phyloP scores from a whole-genome alignment of 2,888 invertebrate species.

The Cheilosia vulpina region DNA sequence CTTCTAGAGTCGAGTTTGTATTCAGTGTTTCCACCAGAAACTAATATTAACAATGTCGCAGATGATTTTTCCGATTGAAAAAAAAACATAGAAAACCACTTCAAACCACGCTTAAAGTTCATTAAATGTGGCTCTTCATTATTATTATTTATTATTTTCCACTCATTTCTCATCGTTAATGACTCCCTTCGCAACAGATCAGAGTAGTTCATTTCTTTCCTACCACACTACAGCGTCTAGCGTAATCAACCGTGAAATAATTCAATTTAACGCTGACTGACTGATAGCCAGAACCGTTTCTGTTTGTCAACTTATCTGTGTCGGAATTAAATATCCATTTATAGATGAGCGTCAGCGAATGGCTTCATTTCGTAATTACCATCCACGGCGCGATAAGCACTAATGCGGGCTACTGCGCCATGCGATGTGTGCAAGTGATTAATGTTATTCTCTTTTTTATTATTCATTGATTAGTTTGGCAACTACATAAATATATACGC shows the following conservation, averaged over 20 bases:
- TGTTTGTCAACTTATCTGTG: slow-evolving; percentile 16
- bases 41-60: no score
- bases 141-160: no score
- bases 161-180: no score
- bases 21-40: no score
- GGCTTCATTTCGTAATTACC: slow-evolving; percentile 25
- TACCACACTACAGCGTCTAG: neutral
- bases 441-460: slow-evolving; percentile 49
- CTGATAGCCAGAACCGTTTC: slow-evolving; percentile 22
- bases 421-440: slow-evolving; percentile 31
- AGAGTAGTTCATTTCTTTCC: neutral
- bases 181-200: neutral
- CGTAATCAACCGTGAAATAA: slow-evolving; percentile 49
- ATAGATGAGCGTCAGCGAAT: slow-evolving; percentile 13
- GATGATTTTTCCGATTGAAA: no score
- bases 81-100: no score
- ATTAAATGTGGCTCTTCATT: no score
- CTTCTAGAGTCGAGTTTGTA: no score
- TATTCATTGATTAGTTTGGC: slow-evolving; percentile 63
- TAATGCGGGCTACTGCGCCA: slow-evolving; percentile 4
- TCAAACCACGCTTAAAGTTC: no score
- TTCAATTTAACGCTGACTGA: slow-evolving; percentile 58
- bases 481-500: neutral
- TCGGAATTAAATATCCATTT: slow-evolving; percentile 50
- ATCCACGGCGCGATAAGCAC: neutral